These are phyloP conservation scores for Fulmarus glacialis DNA, from an alignment of 2,113 vertebrate genomes.

Conservation along the genomic window DNA sequence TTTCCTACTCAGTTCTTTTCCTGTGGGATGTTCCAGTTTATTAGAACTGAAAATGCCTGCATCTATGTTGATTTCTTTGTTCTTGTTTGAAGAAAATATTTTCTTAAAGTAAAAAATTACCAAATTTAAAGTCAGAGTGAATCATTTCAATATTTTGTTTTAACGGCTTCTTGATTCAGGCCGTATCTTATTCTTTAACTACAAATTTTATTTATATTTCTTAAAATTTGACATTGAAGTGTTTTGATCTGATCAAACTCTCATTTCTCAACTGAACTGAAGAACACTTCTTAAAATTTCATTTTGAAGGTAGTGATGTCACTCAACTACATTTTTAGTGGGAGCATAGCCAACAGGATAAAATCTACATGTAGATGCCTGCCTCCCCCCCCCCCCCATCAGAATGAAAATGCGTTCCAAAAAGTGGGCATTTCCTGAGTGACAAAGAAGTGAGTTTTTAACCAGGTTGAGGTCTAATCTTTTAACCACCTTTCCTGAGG, in stretches of 20 bases:
- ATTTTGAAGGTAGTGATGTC: neutral
- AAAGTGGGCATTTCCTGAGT: neutral
- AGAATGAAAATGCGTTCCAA: neutral
- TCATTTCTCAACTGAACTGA: neutral
- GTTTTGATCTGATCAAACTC: neutral
- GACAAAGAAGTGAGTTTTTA: neutral
- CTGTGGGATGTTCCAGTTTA: neutral
- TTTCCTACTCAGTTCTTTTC: neutral
- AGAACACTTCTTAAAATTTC: neutral
- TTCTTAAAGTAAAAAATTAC: neutral
- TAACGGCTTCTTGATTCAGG: neutral
- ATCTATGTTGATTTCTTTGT: neutral
- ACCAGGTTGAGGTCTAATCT: neutral
- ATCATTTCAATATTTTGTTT: neutral
- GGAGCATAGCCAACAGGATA: neutral
- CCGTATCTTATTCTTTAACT: neutral
- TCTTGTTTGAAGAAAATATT: neutral
- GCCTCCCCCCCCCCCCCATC: neutral
- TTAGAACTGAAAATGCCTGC: neutral
- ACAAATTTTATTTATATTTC: neutral
- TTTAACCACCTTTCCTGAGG: neutral
- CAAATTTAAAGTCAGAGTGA: neutral
- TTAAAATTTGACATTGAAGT: neutral
- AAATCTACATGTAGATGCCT: neutral
- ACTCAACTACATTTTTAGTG: neutral